Conservation (phyloP, 2,113 vertebrate genomes). For the Felis catus region F.catus_Fca126_mat1.0 CM031428.1:6160001-6160500, state of each 20-base stretch:
- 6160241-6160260: not conserved
- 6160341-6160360: not conserved
- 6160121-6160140: not conserved
- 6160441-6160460: not conserved
- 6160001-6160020: not conserved
- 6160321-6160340: not conserved
- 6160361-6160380: not conserved
- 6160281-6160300: not conserved
- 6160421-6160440: not conserved
- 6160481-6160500: not conserved
- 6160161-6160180: not conserved
- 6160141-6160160: not conserved
- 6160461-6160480: not conserved
- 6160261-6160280: not conserved
- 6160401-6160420: not conserved
- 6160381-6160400: not conserved
- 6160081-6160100: not conserved
- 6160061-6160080: not conserved
- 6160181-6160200: not conserved
- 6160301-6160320: not conserved
- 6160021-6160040: not conserved
- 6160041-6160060: not conserved
- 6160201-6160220: not conserved
- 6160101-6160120: not conserved
- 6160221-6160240: not conserved